Evolutionary conservation across 2,888 invertebrate species (phyloP), one percentile per base, ranked within the genome.

Genomic region (Platynereis dumerilii): DNA sequence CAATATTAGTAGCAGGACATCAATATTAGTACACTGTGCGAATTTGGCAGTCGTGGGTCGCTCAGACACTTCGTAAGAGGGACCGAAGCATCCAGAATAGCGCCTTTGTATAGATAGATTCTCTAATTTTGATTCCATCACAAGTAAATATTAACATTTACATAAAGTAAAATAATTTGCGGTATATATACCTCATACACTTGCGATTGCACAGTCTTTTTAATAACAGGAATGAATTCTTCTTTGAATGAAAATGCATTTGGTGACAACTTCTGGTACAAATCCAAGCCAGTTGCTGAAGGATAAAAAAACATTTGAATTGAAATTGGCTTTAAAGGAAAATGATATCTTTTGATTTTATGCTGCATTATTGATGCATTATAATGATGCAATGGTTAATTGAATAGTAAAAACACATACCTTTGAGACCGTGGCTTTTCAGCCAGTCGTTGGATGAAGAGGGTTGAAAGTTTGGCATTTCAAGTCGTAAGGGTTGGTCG

Each of bases 171-270:
- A 34, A 34, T 7, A 34, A 12, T 34, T 34, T 34, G 5, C 34
- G 5, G 5, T 34, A 7, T 34, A 34, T 5, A 71, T 68, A 79
- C 82, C 77, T 81, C 82, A 72, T 83, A 80, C 5, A 84, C 82
- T 73, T 83, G 83, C 15, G 84, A 83, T 69, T 82, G 80, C 0
- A 84, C 83, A 53, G 81, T 83, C 66, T 81, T 82, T 62, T 80
- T 77, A 57, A 84, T 82, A 34, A 83, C 79, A 3, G 84, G 83
- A 17, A 84, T 78, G 67, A 80, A 84, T 64, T 83, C 82, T 66
- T 84, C 83, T 58, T 78, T 77, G 71, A 78, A 82, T 0, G 82
- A 79, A 70, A 82, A 84, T 0, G 84, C 82, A 74, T 84, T 84
- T 7, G 83, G 83, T 12, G 83, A 78, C 55, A 84, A 71, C 10